Percentiles rank a stretch among this genome's conserved stretches.
Conservation (phyloP, 2,113 vertebrate species). For the Gambusia affinis region DNA sequence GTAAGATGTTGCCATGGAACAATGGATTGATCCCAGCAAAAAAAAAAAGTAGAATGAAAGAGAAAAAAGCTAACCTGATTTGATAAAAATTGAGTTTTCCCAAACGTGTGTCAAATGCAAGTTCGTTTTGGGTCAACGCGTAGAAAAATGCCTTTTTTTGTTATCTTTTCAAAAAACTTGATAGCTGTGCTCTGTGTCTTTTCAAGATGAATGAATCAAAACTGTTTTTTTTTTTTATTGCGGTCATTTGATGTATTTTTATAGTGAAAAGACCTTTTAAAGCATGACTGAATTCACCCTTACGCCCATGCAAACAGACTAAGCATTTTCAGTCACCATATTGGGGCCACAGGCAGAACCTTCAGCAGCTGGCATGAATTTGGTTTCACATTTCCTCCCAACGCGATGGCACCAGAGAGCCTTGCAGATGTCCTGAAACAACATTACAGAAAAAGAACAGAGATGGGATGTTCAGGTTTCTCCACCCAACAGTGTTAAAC, state of each 20-base stretch:
- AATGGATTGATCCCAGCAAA: neutral
- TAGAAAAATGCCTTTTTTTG: too few species aligned
- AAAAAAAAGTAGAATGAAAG: constrained; percentile 1
- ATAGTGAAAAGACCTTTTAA: constrained; percentile 23
- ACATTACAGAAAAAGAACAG: constrained; percentile 13
- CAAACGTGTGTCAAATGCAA: too few species aligned
- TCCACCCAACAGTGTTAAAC: constrained; percentile 36
- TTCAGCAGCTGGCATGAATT: constrained; percentile 93
- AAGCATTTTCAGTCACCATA: constrained; percentile 80
- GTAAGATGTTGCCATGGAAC: constrained; percentile 40
- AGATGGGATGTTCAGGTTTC: constrained; percentile 7
- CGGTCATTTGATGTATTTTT: constrained; percentile 44
- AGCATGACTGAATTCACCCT: neutral
- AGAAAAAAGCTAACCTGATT: constrained; percentile 34
- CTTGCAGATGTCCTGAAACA: constrained; percentile 89
- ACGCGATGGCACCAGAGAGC: constrained; percentile 92
- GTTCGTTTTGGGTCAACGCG: too few species aligned
- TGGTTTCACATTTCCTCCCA: constrained; percentile 92
- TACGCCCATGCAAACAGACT: constrained; percentile 1
- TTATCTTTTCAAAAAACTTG: too few species aligned
- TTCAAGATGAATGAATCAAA: constrained; percentile 15
- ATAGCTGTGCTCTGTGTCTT: constrained; percentile 2
- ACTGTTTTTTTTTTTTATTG: constrained; percentile 7
- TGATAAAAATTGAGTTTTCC: constrained; percentile 21
- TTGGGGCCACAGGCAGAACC: constrained; percentile 87